Percentiles rank a stretch among this genome's conserved stretches.
These are phyloP conservation scores for Pheosia tremula DNA, from an alignment of 2,888 invertebrate genomes.

Conservation along the genomic window DNA sequence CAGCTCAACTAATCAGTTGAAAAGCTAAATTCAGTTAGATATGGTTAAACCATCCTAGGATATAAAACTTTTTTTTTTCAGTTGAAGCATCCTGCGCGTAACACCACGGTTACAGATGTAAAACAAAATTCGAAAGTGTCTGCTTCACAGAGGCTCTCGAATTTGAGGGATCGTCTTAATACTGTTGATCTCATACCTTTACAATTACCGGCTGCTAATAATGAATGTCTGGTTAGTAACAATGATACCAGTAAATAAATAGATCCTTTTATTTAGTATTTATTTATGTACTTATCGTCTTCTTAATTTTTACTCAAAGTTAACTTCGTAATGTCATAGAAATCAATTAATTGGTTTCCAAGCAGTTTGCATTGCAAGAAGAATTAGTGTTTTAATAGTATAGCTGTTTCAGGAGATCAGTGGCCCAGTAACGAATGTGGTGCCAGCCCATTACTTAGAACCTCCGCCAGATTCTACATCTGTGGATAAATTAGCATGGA, in stretches of 20 bases:
- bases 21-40: too few relatives aligned
- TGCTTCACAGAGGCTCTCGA: slow-evolving; percentile 75
- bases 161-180: slow-evolving; percentile 69
- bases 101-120: slow-evolving; percentile 55
- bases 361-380: neutral
- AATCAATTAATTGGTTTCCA: neutral
- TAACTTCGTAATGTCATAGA: neutral
- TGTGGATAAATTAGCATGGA: slow-evolving; percentile 72
- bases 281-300: too few relatives aligned
- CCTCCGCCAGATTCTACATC: slow-evolving; percentile 73
- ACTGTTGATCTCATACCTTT: slow-evolving; percentile 76
- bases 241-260: slow-evolving; percentile 10
- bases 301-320: too few relatives aligned
- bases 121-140: slow-evolving; percentile 67
- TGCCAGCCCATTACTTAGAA: slow-evolving; percentile 62
- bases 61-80: slow-evolving; percentile 24
- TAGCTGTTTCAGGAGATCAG: slow-evolving; percentile 53
- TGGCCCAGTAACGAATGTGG: slow-evolving; percentile 61
- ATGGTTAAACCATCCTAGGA: neutral
- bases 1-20: too few relatives aligned
- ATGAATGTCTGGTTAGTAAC: slow-evolving; percentile 58
- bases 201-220: slow-evolving; percentile 67
- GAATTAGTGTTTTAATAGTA: neutral
- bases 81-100: slow-evolving; percentile 60
- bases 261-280: neutral